Evolutionary conservation across 2,797 vertebrate genomes (phyloP), one percentile per base, ranked within the genome.

Genomic region (Columba guinea): DNA sequence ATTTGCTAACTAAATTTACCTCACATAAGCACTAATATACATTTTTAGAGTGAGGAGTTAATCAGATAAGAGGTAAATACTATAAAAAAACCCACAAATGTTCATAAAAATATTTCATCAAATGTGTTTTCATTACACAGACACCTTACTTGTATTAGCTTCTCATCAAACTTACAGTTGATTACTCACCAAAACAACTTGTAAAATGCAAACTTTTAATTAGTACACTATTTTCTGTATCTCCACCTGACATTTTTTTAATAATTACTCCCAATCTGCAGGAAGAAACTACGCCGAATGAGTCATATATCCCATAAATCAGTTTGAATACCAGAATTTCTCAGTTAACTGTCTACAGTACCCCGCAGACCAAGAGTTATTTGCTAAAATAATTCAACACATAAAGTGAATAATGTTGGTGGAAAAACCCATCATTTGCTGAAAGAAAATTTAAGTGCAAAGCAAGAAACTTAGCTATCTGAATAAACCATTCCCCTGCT

Each of bases 311-410:
- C 62, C 55, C 49, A 89, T 92, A 94, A 96, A 96, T 96, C 87
- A 88, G 62, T 80, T 46, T 90, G 69, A 95, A 92, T 65, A 94
- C 32, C 79, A 91, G 59, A 86, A 91, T 91, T 89, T 87, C 89
- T 88, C 85, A 78, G 73, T 81, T 93, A 93, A 92, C 92, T 84
- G 76, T 65, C 87, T 93, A 16, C 23, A 71, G 71, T 41, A 86
- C 82, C 84, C 83, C 81, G 79, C 65, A 95, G 85, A 86, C 85
- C 41, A 75, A 86, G 78, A 96, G 34, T 94, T 96, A 96, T 94
- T 81, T 87, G 62, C 89, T 91, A 75, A 94, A 97, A 95, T 95
- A 95, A 95, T 82, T 95, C 85, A 87, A 51, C 46, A 22, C 28
- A 76, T 69, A 75, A 92, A 91, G 93, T 85, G 24, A 97, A 75